A percentile compares a stretch with the other conserved stretches of the same genome.
These are phyloP conservation scores for Sebastes taczanowskii DNA, from an alignment of 2,797 vertebrate genomes.

Conservation along the genomic window DNA sequence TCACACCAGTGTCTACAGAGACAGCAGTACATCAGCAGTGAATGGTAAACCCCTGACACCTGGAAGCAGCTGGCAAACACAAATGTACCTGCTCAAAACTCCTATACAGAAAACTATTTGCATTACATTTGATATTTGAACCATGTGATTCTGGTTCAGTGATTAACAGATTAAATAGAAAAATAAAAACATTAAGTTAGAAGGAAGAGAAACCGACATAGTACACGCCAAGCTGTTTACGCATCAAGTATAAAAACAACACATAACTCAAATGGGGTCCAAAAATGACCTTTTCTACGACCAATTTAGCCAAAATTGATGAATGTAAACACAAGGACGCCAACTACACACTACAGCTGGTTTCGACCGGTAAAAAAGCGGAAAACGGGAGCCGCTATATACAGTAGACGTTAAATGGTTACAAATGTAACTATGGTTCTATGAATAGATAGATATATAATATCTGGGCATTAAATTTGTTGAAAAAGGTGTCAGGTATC, in stretches of 20 bases:
- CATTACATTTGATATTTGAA: background rate
- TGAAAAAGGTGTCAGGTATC: background rate
- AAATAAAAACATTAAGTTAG: background rate
- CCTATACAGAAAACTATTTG: background rate
- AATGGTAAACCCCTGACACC: slow-evolving; percentile 41
- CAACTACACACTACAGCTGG: background rate
- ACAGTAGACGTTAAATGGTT: background rate
- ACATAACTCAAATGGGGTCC: background rate
- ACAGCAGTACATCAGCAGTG: slow-evolving; percentile 43
- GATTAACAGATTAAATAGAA: background rate
- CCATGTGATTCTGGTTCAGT: background rate
- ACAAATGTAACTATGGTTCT: background rate
- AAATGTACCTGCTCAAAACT: background rate
- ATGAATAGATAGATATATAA: background rate
- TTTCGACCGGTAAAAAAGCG: too few relatives aligned
- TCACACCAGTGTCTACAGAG: slow-evolving; percentile 69
- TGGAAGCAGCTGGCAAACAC: slow-evolving; percentile 28
- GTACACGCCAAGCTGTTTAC: background rate
- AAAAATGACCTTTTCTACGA: background rate
- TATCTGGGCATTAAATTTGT: background rate
- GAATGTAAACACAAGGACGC: background rate
- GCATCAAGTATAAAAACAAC: background rate
- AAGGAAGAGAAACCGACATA: background rate
- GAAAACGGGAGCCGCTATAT: background rate
- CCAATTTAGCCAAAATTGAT: background rate